phyloP scores from a whole-genome alignment of 92 coral and sea anemone genomes.

The Palythoa heliodiscus region DNA sequence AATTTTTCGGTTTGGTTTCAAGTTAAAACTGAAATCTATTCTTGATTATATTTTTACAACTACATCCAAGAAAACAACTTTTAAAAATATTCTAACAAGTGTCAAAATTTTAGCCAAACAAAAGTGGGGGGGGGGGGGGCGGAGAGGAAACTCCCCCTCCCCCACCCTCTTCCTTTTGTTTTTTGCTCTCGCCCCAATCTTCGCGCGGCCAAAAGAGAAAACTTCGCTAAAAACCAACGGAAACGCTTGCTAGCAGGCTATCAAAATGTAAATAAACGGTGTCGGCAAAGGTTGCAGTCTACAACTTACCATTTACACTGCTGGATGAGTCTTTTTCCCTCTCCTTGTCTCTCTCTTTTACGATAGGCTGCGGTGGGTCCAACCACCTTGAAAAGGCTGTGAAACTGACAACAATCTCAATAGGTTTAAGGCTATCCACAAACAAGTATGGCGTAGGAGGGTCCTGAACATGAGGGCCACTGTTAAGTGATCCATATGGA shows the following conservation, averaged over 20 bases:
- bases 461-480: constrained; percentile 63
- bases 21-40: too few relatives aligned
- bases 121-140: background rate
- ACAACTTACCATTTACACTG: constrained; percentile 61
- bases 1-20: too few relatives aligned
- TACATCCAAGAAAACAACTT: too few relatives aligned
- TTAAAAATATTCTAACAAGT: too few relatives aligned
- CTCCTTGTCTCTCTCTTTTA: constrained; percentile 84
- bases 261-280: background rate
- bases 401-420: constrained; percentile 87
- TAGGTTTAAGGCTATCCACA: constrained; percentile 87
- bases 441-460: constrained; percentile 96
- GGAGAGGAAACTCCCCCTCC: too few relatives aligned
- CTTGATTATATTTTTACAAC: too few relatives aligned
- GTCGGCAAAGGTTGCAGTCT: background rate
- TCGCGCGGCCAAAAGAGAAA: too few relatives aligned
- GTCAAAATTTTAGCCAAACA: background rate
- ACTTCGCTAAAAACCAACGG: too few relatives aligned
- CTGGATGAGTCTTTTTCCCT: constrained; percentile 75
- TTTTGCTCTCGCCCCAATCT: too few relatives aligned
- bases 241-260: too few relatives aligned
- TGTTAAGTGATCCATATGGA: constrained; percentile 76
- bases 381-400: constrained; percentile 91
- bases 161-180: too few relatives aligned
- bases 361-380: constrained; percentile 92